Percentiles rank a stretch among this genome's conserved stretches.
Evolutionary conservation across 2,797 vertebrate species (phyloP).

Genomic region (Cyclura pinguis): DNA sequence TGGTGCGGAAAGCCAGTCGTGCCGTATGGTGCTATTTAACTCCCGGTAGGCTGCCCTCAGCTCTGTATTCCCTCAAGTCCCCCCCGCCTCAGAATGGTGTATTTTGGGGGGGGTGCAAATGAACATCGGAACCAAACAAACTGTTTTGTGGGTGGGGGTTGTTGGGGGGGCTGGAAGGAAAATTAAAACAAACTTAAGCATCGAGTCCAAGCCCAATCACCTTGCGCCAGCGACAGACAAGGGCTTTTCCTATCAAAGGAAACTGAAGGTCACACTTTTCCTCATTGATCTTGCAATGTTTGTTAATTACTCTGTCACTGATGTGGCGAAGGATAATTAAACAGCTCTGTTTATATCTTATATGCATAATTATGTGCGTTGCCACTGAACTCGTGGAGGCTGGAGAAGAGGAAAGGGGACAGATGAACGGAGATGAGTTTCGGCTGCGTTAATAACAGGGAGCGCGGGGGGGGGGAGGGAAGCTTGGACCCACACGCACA

Average conservation of each 20-base stretch:
- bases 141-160: too few relatives aligned
- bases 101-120: constrained; percentile 48
- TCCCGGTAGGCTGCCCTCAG: not conserved
- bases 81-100: constrained; percentile 36
- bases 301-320: constrained; percentile 99
- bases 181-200: constrained; percentile 71
- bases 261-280: constrained; percentile 99
- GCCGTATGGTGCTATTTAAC: constrained; percentile 14
- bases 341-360: constrained; percentile 99
- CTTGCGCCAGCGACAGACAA: constrained; percentile 83
- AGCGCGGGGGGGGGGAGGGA: constrained; percentile 56
- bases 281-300: constrained; percentile 99
- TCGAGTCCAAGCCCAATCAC: constrained; percentile 79
- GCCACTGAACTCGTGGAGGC: constrained; percentile 88
- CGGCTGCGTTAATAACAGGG: constrained; percentile 74
- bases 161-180: not conserved
- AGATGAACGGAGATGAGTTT: constrained; percentile 75
- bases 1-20: not conserved
- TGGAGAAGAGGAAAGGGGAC: constrained; percentile 79
- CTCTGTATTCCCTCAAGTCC: constrained; percentile 36
- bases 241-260: constrained; percentile 86
- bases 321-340: constrained; percentile 99
- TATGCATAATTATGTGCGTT: constrained; percentile 99
- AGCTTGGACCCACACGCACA: constrained; percentile 55
- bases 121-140: not conserved